A percentile compares a stretch with the other conserved stretches of the same genome.
Evolutionary conservation across 2,888 invertebrate genomes (phyloP).

Genomic region (Gari tellinella): DNA sequence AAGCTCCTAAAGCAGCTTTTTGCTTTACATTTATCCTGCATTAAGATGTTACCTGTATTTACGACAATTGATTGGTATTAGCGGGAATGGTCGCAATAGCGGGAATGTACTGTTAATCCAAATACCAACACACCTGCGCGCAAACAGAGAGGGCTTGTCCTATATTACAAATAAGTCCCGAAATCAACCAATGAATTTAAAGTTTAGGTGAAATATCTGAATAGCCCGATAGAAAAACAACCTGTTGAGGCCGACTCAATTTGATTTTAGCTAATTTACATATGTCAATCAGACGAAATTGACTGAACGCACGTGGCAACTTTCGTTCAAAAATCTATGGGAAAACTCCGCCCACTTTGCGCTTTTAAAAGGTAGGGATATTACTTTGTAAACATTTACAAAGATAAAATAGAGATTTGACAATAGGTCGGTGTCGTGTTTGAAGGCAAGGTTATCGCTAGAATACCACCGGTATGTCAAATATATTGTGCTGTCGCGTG

Average conservation of each 20-base stretch:
- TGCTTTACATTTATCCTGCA: too few relatives aligned
- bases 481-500: conserved; percentile 62
- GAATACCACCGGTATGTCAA: conserved; percentile 45
- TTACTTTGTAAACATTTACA: conserved; percentile 61
- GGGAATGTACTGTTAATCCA: too few relatives aligned
- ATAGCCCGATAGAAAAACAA: neutral
- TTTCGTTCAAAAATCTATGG: conserved; percentile 49
- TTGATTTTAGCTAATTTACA: too few relatives aligned
- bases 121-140: too few relatives aligned
- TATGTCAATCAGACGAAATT: conserved; percentile 40
- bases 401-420: conserved; percentile 56
- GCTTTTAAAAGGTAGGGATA: conserved; percentile 54
- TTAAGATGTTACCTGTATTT: too few relatives aligned
- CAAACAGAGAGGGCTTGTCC: too few relatives aligned
- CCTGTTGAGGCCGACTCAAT: conserved; percentile 16
- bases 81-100: too few relatives aligned
- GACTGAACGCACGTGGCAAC: conserved; percentile 54
- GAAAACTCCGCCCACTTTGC: conserved; percentile 61
- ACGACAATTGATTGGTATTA: too few relatives aligned
- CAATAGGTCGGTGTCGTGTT: conserved; percentile 51
- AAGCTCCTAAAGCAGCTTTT: too few relatives aligned
- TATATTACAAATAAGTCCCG: too few relatives aligned
- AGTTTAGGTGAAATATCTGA: neutral
- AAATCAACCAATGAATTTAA: conserved; percentile 31
- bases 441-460: conserved; percentile 48